Evolutionary conservation across 2,113 vertebrate genomes (phyloP).

Genomic region (Psammodynastes pulverulentus): DNA sequence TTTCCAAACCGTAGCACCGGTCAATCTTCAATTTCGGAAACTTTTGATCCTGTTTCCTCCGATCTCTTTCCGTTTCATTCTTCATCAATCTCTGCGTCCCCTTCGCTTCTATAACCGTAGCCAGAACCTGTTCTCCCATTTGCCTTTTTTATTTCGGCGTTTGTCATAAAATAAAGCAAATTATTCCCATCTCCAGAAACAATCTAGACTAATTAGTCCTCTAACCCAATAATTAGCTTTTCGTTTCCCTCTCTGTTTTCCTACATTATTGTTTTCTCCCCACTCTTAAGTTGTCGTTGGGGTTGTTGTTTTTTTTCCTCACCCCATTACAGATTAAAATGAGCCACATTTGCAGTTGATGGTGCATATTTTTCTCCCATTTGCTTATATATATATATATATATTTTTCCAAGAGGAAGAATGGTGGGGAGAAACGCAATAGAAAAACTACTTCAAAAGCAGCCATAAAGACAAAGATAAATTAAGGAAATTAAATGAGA

Average conservation of each 20-base stretch:
- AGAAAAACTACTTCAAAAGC: conserved; percentile 75
- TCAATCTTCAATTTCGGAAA: conserved; percentile 57
- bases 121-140: conserved; percentile 72
- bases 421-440: conserved; percentile 75
- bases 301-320: conserved; percentile 60
- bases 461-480: conserved; percentile 84
- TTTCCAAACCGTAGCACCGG: conserved; percentile 17
- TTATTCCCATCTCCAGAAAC: conserved; percentile 81
- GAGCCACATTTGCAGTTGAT: conserved; percentile 82
- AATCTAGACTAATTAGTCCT: conserved; percentile 84
- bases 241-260: conserved; percentile 83
- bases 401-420: conserved; percentile 67
- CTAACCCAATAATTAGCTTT: conserved; percentile 87
- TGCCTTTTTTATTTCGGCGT: conserved; percentile 78
- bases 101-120: conserved; percentile 81
- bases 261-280: conserved; percentile 81
- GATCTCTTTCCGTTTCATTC: conserved; percentile 77
- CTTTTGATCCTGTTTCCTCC: conserved; percentile 73
- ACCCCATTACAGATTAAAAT: conserved; percentile 83
- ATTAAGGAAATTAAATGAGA: conserved; percentile 87
- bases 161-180: conserved; percentile 87
- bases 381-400: too few relatives aligned
- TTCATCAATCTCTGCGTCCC: conserved; percentile 74
- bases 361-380: conserved; percentile 52
- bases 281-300: conserved; percentile 42